phyloP scores from a whole-genome alignment of 2,888 invertebrate species.

The Phalera bucephala region DNA sequence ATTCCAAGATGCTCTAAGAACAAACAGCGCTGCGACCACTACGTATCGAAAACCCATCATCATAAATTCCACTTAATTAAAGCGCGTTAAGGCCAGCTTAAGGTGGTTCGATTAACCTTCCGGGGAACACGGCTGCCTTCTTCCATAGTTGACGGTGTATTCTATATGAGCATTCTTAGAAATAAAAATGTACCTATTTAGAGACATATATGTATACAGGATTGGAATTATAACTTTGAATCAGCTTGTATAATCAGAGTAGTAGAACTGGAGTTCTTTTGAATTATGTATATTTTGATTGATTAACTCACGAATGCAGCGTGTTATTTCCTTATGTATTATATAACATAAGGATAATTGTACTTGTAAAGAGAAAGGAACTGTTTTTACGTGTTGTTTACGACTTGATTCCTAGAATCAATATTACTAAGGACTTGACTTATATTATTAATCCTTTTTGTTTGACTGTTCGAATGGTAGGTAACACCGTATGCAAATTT shows the following conservation, averaged over 20 bases:
- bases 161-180: too few relatives aligned
- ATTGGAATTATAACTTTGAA: too few relatives aligned
- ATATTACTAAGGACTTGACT: background rate
- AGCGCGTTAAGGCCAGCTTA: conserved; percentile 45
- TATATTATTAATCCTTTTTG: conserved; percentile 2
- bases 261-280: background rate
- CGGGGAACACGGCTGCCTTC: too few relatives aligned
- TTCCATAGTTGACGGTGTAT: too few relatives aligned
- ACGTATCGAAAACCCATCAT: conserved; percentile 29
- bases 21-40: too few relatives aligned
- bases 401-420: background rate
- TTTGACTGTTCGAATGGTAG: conserved; percentile 13
- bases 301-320: conserved; percentile 1
- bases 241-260: too few relatives aligned
- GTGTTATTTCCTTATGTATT: conserved; percentile 4
- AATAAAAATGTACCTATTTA: too few relatives aligned
- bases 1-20: background rate
- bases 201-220: too few relatives aligned
- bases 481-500: conserved; percentile 61
- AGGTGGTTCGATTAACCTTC: conserved; percentile 44
- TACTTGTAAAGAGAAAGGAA: conserved; percentile 1
- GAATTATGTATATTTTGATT: background rate
- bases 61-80: conserved; percentile 49
- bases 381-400: conserved; percentile 7
- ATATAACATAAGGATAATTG: conserved; percentile 5